Evolutionary conservation across 2,888 invertebrate species (phyloP).

Genomic region (Himalopsyche anomala): DNA sequence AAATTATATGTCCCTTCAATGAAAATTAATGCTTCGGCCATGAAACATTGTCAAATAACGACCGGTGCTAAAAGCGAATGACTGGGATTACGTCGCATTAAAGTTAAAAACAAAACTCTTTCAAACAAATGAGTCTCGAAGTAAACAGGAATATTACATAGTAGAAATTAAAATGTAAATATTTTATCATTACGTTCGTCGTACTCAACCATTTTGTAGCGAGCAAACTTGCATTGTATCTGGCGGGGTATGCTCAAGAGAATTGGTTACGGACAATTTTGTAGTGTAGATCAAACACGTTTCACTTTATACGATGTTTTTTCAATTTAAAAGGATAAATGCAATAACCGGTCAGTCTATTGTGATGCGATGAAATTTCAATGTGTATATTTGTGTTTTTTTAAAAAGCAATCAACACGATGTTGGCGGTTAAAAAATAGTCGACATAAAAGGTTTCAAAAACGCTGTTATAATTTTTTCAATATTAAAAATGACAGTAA

Average conservation of each 20-base stretch:
- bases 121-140: not conserved
- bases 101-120: slow-evolving; percentile 27
- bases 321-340: not conserved
- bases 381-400: too few species aligned
- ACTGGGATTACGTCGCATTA: not conserved
- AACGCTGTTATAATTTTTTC: too few species aligned
- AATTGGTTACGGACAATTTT: slow-evolving; percentile 1
- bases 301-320: not conserved
- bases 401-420: not conserved
- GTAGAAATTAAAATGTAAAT: slow-evolving; percentile 15
- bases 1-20: slow-evolving; percentile 27
- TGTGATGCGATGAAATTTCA: not conserved
- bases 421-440: not conserved
- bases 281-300: not conserved
- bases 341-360: not conserved
- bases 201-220: not conserved
- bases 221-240: not conserved
- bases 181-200: not conserved
- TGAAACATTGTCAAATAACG: not conserved
- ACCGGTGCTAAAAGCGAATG: slow-evolving; percentile 6
- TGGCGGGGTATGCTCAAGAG: not conserved
- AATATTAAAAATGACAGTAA: too few species aligned
- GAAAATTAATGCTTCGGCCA: not conserved
- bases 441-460: too few species aligned
- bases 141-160: not conserved